Evolutionary conservation across 30 jellyfish, hydroid and myxozoan genomes (phyloP).

Genomic region (Sanderia malayensis): DNA sequence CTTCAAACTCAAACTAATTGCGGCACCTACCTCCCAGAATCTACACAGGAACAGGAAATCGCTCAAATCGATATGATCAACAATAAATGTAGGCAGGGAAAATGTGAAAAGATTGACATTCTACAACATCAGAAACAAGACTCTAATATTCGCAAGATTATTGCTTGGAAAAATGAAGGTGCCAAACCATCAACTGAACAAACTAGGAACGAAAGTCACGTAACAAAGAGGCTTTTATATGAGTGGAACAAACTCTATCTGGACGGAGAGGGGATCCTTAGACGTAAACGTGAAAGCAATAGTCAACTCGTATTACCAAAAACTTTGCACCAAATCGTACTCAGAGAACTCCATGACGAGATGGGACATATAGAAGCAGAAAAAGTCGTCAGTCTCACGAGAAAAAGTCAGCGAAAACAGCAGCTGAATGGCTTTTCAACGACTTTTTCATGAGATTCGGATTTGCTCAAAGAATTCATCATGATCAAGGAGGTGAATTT

Average conservation of each 20-base stretch:
- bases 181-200: constrained; percentile 23
- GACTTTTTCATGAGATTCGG: constrained; percentile 14
- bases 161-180: constrained; percentile 4
- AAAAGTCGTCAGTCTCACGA: neutral
- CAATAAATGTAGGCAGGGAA: constrained; percentile 1
- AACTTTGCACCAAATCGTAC: constrained; percentile 9
- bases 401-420: constrained; percentile 27
- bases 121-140: constrained; percentile 21
- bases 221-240: constrained; percentile 22
- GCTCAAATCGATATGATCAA: constrained; percentile 13
- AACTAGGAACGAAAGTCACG: constrained; percentile 16
- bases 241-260: constrained; percentile 25
- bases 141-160: neutral
- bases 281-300: constrained; percentile 23
- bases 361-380: constrained; percentile 9
- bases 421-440: constrained; percentile 12
- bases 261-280: constrained; percentile 24
- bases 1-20: neutral
- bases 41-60: constrained; percentile 5
- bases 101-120: constrained; percentile 4
- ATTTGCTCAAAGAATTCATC: constrained; percentile 20
- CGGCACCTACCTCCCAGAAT: constrained; percentile 13
- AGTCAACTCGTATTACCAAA: constrained; percentile 19
- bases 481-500: constrained; percentile 31
- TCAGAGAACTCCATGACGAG: constrained; percentile 4